Evolutionary conservation across 1,140 invertebrate species (phyloP), one percentile per base, ranked within the genome.

Genomic region (Triops cancriformis): DNA sequence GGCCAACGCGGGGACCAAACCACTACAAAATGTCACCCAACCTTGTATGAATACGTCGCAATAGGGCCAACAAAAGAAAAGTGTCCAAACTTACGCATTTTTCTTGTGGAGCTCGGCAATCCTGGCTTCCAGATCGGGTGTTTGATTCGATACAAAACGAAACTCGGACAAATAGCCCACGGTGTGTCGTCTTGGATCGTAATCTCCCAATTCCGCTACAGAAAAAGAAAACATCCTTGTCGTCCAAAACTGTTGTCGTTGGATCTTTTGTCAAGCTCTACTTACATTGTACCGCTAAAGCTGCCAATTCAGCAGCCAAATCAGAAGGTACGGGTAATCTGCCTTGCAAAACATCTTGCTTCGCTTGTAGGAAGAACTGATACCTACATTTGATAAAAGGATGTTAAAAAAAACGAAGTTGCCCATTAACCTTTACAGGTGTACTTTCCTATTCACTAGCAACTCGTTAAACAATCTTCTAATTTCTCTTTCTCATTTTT

Each of bases 191-290:
- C 93, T 86, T 27, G 91, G 90, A 85, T 99, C 97, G 86, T 95
- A 99, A 87, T 99, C 98, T 3, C 98, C 98, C 72, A 98, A 88
- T 87, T 99, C 98, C 81, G 97, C 97, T 98, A 87, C 76, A 89
- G 84, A 74, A 80, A 78, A 80, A 79, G 79, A 77, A 73, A 78
- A 76, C 27, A 72, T 27, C 26, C 26, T 43, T 82, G n/a, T 75
- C 42, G 18, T 45, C 72, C 78, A 72, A 42, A 78, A 78, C 77
- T 78, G 77, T 42, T 72, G 28, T 72, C 85, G 79, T 80, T 86
- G 84, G 72, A 83, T 80, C 79, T 85, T 84, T 77, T 84, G 83
- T 26, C 23, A 23, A 64, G 51, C 51, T 64, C 51, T 64, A 93
- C 94, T 95, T 87, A 98, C 96, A 98, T 89, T 99, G 97, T 73